phyloP scores from a whole-genome alignment of 2,888 invertebrate species.

The Clostera curtula region DNA sequence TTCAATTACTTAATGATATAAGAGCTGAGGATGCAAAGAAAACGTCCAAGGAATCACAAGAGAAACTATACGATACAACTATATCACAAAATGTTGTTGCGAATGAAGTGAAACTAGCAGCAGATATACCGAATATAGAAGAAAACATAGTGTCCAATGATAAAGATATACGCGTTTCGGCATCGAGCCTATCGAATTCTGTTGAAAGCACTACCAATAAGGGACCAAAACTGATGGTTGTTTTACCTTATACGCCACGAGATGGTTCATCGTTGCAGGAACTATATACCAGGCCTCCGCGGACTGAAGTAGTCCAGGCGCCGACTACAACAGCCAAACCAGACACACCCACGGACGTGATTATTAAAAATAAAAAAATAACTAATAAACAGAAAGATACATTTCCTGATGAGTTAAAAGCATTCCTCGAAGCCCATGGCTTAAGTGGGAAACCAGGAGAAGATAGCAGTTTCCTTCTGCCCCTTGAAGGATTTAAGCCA shows the following conservation, averaged over 20 bases:
- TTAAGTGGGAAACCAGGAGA: conserved; percentile 49
- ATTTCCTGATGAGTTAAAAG: conserved; percentile 53
- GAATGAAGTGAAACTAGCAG: conserved; percentile 36
- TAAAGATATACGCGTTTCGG: conserved; percentile 15
- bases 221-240: conserved; percentile 75
- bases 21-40: conserved; percentile 64
- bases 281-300: conserved; percentile 78
- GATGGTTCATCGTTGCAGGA: conserved; percentile 76
- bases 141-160: conserved; percentile 22
- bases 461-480: conserved; percentile 56
- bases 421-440: conserved; percentile 58
- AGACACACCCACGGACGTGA: conserved; percentile 29
- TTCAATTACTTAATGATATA: conserved; percentile 80
- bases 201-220: conserved; percentile 44
- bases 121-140: conserved; percentile 18
- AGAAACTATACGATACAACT: conserved; percentile 27
- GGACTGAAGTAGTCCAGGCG: conserved; percentile 71
- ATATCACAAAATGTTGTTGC: conserved; percentile 33
- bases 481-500: conserved; percentile 64
- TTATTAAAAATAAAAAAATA: conserved; percentile 31
- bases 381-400: conserved; percentile 37
- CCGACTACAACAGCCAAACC: conserved; percentile 43
- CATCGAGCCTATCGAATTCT: conserved; percentile 21
- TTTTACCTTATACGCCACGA: conserved; percentile 77
- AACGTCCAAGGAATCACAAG: conserved; percentile 31